Evolutionary conservation across 2,888 invertebrate species (phyloP), one percentile per base, ranked within the genome.

Genomic region (Argyresthia goedartella): DNA sequence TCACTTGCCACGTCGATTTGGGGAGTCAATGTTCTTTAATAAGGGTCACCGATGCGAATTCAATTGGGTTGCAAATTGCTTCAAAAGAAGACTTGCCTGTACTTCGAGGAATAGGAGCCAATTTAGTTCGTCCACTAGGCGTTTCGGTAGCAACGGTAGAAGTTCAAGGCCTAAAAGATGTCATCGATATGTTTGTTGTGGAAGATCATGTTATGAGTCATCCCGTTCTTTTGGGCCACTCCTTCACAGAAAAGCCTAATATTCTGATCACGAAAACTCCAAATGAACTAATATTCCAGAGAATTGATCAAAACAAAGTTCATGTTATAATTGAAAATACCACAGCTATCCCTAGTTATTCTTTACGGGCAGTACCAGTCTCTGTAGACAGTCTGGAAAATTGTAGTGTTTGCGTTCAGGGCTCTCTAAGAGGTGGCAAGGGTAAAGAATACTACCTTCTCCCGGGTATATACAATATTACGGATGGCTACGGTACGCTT

Each of bases 41-140:
- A 13, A 34, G 35, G 35, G 6, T 8, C 4, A 34, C 25, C 13
- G 25, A 34, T 7, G 49, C 49, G 6, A 33, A 15, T 8, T 8
- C 11, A 11, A 11, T 49, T 15, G 13, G 36, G 8, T n/a, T n/a
- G n/a, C n/a, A n/a, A n/a, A n/a, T n/a, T n/a, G n/a, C n/a, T n/a
- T n/a, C n/a, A n/a, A n/a, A n/a, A n/a, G n/a, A n/a, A n/a, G n/a
- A n/a, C n/a, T n/a, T n/a, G n/a, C n/a, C n/a, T n/a, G n/a, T n/a
- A 43, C 39, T 55, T 41, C 46, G 52, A 45, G 52, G 52, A 10
- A 42, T 55, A 45, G 55, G 55, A 4, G 53, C 50, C 1, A 14
- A 53, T 50, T 43, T 45, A n/a, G 51, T 52, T 3, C 34, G 14
- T 13, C 52, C 55, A 8, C 25, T 53, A 10, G 53, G 52, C 39